phyloP scores from a whole-genome alignment of 2,797 vertebrate species.

The Cirrhinus molitorella region DNA sequence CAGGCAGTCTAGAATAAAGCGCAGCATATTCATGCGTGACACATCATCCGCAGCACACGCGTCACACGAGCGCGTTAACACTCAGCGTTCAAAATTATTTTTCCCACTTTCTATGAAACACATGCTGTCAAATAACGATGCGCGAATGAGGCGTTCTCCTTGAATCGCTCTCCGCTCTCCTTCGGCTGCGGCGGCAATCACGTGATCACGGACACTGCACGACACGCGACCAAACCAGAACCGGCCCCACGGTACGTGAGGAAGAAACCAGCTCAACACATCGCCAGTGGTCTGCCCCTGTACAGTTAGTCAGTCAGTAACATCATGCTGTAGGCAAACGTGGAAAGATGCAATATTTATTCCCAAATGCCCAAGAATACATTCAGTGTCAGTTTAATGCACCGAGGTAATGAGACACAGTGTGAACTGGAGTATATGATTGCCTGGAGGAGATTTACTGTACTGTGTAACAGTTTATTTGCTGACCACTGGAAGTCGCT shows the following conservation, averaged over 20 bases:
- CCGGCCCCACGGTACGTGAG: background rate
- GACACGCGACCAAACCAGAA: conserved; percentile 13
- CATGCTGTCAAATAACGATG: background rate
- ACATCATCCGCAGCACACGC: background rate
- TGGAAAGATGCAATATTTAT: background rate
- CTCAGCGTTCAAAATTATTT: background rate
- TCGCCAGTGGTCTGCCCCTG: background rate
- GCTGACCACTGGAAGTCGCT: background rate
- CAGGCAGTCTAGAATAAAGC: conserved; percentile 65
- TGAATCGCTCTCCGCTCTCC: conserved; percentile 42
- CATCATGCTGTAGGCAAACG: too few species aligned
- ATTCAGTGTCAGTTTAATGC: background rate
- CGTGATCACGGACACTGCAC: conserved; percentile 34
- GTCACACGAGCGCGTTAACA: background rate
- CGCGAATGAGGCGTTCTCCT: conserved; percentile 34
- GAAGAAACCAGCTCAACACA: background rate
- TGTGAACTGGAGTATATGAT: background rate
- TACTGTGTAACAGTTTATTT: background rate
- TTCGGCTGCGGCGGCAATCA: conserved; percentile 30
- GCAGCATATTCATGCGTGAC: conserved; percentile 59
- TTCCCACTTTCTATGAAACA: background rate
- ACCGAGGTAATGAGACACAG: background rate
- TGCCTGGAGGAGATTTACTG: background rate
- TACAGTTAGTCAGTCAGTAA: too few species aligned
- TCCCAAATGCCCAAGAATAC: background rate